Conservation (phyloP, 2,113 vertebrate genomes). For the Heteronetta atricapilla region DNA sequence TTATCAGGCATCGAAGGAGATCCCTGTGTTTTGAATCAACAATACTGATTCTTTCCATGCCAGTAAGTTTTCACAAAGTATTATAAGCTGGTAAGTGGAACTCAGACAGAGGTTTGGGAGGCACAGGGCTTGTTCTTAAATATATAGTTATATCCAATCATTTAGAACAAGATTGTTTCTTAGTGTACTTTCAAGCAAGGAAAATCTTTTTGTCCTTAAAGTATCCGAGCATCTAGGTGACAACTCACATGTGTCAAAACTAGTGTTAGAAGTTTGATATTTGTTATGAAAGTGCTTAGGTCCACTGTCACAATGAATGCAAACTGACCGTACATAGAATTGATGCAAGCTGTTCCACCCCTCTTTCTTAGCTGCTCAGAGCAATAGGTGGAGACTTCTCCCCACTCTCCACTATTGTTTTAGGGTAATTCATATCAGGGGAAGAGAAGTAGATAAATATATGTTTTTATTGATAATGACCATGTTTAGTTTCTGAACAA, state of each 20-base stretch:
- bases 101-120: background rate
- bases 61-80: background rate
- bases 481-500: background rate
- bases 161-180: background rate
- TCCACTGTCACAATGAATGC: background rate
- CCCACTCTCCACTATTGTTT: background rate
- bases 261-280: background rate
- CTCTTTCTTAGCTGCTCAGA: background rate
- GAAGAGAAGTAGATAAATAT: background rate
- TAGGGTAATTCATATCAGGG: background rate
- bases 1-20: constrained; percentile 14
- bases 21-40: background rate
- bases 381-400: background rate
- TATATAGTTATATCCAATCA: background rate
- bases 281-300: background rate
- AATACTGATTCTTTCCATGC: background rate
- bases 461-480: background rate
- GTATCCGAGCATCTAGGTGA: background rate
- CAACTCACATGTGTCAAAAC: background rate
- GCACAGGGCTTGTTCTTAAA: background rate
- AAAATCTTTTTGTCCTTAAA: background rate
- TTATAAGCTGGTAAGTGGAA: background rate
- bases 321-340: rapidly evolving
- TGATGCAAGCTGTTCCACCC: background rate
- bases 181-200: background rate